Evolutionary conservation across 2,113 vertebrate species (phyloP).

Genomic region (Petaurus breviceps): DNA sequence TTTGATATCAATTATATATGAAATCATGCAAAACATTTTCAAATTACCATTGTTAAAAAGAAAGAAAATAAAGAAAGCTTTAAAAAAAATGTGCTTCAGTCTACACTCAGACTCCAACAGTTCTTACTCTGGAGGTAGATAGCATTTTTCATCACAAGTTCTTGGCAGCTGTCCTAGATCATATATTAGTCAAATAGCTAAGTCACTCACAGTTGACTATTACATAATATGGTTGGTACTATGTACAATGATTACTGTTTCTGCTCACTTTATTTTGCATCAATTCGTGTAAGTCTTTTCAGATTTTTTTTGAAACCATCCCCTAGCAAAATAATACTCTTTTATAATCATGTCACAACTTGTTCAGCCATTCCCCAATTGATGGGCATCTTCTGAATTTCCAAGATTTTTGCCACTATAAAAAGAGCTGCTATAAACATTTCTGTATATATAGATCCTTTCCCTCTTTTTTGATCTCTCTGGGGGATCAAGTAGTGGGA

Average conservation of each 20-base stretch:
- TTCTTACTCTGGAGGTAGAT: background rate
- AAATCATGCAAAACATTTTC: too few species aligned
- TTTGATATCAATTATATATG: too few species aligned
- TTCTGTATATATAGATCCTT: background rate
- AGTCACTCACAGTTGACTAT: background rate
- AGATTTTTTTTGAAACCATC: too few species aligned
- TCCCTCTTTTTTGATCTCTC: too few species aligned
- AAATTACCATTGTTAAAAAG: too few species aligned
- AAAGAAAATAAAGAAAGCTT: too few species aligned
- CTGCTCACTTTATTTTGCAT: too few species aligned
- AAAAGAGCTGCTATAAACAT: background rate
- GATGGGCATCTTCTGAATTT: background rate
- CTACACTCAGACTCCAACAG: background rate
- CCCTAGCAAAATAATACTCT: background rate
- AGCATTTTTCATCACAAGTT: background rate
- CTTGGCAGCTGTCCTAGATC: background rate
- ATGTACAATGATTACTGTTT: too few species aligned
- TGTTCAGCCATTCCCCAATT: background rate
- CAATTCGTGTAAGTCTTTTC: too few species aligned
- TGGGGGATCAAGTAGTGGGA: too few species aligned
- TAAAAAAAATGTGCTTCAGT: background rate
- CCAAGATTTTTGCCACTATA: background rate
- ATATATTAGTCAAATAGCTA: background rate
- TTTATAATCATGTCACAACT: background rate
- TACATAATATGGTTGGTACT: background rate